Evolutionary conservation across 2,797 vertebrate genomes (phyloP).

Genomic region (Syngnathus acus): DNA sequence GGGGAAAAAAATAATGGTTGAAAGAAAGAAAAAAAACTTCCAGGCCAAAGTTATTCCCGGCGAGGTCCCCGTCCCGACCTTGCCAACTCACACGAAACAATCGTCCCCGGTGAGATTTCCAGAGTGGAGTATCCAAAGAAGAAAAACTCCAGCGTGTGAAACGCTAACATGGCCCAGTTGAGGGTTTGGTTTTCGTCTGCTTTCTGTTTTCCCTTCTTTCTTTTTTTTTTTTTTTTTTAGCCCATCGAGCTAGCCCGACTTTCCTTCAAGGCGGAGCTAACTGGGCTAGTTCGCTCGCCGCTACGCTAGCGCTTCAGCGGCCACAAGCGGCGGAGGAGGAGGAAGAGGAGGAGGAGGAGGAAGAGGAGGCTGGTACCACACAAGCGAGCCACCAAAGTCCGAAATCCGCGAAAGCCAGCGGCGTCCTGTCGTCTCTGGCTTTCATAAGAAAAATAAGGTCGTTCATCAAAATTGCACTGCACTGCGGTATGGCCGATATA

Average conservation of each 20-base stretch:
- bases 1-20: too few relatives aligned
- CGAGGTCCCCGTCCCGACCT: constrained; percentile 54
- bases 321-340: constrained; percentile 20
- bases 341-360: constrained; percentile 3
- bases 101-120: constrained; percentile 25
- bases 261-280: constrained; percentile 19
- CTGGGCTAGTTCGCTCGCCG: constrained; percentile 51
- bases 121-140: constrained; percentile 11
- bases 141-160: constrained; percentile 23
- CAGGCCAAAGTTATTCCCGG: constrained; percentile 64
- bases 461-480: constrained; percentile 43
- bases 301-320: constrained; percentile 36
- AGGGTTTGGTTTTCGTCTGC: constrained; percentile 4
- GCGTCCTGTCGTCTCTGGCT: constrained; percentile 52
- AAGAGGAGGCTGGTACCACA: constrained; percentile 25
- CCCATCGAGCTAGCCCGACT: constrained; percentile 32
- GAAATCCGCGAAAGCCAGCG: constrained; percentile 58
- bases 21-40: constrained; percentile 52
- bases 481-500: constrained; percentile 48
- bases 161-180: constrained; percentile 2
- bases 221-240: constrained; percentile 29
- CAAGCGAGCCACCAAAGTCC: constrained; percentile 38
- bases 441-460: constrained; percentile 60
- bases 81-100: constrained; percentile 36
- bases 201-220: not conserved